Base-by-base conservation (phyloP, 2,888 invertebrate species). In the Apotomis capreana region DNA sequence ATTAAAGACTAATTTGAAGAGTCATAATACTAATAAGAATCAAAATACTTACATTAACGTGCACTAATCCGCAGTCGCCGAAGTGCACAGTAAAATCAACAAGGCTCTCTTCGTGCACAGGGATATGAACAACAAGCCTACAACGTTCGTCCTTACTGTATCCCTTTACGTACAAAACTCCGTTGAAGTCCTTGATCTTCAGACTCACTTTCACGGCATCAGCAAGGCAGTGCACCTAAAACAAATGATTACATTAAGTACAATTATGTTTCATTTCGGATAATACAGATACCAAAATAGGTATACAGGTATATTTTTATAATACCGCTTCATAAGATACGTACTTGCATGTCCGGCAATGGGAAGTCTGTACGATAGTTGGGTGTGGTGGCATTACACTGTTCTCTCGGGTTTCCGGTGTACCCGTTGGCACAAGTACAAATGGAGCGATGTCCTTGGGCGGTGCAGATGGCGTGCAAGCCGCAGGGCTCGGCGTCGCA, bases 71-170 rank as follows among this genome's bases (percentile, higher is more conserved):
- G 83, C 98, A 98, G 79, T 96, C 97, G 77, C 98, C 98, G 83
- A 98, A 98, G 80, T 96, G 95, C 40, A 98, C 98, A 80, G 97
- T 97, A 89, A 97, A 97, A 81, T 96, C 95, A 83, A 97, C 96
- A 6, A 95, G 94, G 77, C 94, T 94, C 62, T 95, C 95, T 68
- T 94, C 93, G 79, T 96, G 96, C 9, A 95, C 95, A 9, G 97
- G 95, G 70, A 97, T 94, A 51, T 96, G 96, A 1, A 98, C 95
- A 0, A 97, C 95, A 67, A 96, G 94, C 76, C 98, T 95, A 85
- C 98, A 98, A 75, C 97, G 95, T 84, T 97, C 97, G 81, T 98
- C 97, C 87, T 98, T 98, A 86, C 98, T 98, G 89, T 98, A 97
- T 49, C 98, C 98, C 90, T 98, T 98, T 0, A 98, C 98, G 82